A percentile compares a stretch with the other conserved stretches of the same genome.
phyloP scores from a whole-genome alignment of 2,113 vertebrate species.

The Cololabis saira region DNA sequence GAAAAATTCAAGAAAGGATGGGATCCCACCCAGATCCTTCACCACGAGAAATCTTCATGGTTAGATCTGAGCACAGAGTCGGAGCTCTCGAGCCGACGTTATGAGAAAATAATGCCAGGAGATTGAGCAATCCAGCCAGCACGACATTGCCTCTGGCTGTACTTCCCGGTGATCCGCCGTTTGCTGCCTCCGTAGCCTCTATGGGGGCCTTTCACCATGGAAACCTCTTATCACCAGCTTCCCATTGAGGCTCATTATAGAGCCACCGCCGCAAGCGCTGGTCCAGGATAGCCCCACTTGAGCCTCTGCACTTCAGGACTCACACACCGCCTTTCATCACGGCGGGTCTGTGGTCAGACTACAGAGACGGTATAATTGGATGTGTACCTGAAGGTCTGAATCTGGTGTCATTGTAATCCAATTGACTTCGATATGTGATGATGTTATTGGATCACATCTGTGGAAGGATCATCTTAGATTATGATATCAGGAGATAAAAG shows the following conservation, averaged over 20 bases:
- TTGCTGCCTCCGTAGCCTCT: conserved; percentile 52
- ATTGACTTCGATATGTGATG: conserved; percentile 15
- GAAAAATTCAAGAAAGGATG: neutral
- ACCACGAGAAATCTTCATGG: neutral
- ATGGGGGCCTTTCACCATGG: conserved; percentile 48
- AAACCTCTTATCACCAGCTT: conserved; percentile 55
- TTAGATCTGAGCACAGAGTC: conserved; percentile 18
- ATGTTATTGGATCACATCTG: conserved; percentile 35
- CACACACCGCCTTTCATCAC: conserved; percentile 50
- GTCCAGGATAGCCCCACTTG: conserved; percentile 63
- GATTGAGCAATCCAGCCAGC: conserved; percentile 65
- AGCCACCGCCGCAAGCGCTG: conserved; percentile 35
- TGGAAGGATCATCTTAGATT: conserved; percentile 6
- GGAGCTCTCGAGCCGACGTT: conserved; percentile 25
- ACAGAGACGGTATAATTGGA: conserved; percentile 13
- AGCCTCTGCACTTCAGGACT: conserved; percentile 20
- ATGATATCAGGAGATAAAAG: conserved; percentile 11
- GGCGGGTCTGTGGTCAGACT: conserved; percentile 57
- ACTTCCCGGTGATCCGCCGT: conserved; percentile 69
- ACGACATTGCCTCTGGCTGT: conserved; percentile 67
- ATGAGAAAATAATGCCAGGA: conserved; percentile 68
- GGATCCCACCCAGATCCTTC: conserved; percentile 3
- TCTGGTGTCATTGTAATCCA: conserved; percentile 35
- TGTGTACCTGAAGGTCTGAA: conserved; percentile 23
- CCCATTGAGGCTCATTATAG: conserved; percentile 64